Evolutionary conservation across 1,140 invertebrate species (phyloP).

Genomic region (Drosophila nikananu): DNA sequence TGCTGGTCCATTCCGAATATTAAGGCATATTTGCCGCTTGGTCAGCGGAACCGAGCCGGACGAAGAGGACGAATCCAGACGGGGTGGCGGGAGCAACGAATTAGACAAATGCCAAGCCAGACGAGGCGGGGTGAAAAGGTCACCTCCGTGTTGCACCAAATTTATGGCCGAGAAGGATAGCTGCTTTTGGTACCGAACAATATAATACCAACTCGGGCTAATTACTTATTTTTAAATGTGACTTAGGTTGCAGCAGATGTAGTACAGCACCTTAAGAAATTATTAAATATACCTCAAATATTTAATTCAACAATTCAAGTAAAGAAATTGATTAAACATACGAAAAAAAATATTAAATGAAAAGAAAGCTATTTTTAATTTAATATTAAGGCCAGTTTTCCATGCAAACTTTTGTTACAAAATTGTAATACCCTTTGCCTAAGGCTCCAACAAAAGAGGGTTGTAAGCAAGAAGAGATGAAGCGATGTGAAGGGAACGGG

Average conservation of each 20-base stretch:
- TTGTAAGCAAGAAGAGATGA: not conserved
- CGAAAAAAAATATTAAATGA: too few species aligned
- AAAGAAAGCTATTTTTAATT: too few species aligned
- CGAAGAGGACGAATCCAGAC: slow-evolving; percentile 17
- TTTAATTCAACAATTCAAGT: not conserved
- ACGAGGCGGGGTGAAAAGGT: slow-evolving; percentile 47
- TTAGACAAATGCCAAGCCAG: slow-evolving; percentile 50
- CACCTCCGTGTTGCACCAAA: slow-evolving; percentile 29
- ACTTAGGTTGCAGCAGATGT: too few species aligned
- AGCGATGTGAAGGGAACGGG: not conserved
- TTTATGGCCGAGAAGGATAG: slow-evolving; percentile 46
- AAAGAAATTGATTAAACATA: not conserved
- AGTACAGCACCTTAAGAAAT: too few species aligned
- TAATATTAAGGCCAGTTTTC: too few species aligned
- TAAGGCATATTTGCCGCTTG: slow-evolving; percentile 76
- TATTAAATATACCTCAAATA: not conserved
- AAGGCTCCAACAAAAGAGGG: not conserved
- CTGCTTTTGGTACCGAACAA: not conserved
- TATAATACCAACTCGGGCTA: slow-evolving; percentile 5
- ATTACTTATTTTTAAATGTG: not conserved
- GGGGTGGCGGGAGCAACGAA: slow-evolving; percentile 19
- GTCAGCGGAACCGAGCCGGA: slow-evolving; percentile 49
- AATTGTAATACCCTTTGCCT: not conserved
- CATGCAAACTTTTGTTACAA: not conserved
- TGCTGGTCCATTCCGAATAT: slow-evolving; percentile 54